These are phyloP conservation scores for Yponomeuta cagnagella DNA, from an alignment of 2,888 invertebrate genomes.

Conservation along the genomic window DNA sequence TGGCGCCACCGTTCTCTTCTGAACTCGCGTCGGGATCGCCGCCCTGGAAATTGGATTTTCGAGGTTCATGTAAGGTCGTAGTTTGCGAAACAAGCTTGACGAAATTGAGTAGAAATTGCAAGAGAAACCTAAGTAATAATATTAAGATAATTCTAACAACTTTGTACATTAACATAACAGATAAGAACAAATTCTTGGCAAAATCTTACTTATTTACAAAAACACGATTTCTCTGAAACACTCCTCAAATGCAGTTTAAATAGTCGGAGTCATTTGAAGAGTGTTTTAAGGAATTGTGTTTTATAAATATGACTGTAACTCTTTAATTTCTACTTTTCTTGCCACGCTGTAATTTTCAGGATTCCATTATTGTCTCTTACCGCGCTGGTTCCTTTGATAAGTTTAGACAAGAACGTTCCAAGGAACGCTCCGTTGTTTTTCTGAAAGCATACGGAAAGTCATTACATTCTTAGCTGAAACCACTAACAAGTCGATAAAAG, in stretches of 20 bases:
- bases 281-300: too few relatives aligned
- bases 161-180: too few relatives aligned
- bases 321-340: too few relatives aligned
- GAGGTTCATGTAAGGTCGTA: background rate
- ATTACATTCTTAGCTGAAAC: background rate
- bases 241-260: too few relatives aligned
- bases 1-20: constrained; percentile 39
- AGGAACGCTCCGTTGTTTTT: constrained; percentile 67
- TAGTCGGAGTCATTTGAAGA: too few relatives aligned
- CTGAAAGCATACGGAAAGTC: constrained; percentile 47
- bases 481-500: constrained; percentile 5
- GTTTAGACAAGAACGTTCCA: constrained; percentile 56
- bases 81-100: background rate
- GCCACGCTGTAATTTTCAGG: too few relatives aligned
- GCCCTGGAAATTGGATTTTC: constrained; percentile 34
- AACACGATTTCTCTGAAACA: too few relatives aligned
- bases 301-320: too few relatives aligned
- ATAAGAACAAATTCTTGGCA: too few relatives aligned
- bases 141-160: too few relatives aligned
- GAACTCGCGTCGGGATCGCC: constrained; percentile 42
- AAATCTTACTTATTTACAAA: too few relatives aligned
- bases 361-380: constrained; percentile 28
- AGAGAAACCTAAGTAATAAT: background rate
- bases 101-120: background rate
- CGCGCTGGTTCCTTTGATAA: constrained; percentile 62